Evolutionary conservation across 92 coral and sea anemone genomes (phyloP), one percentile per base, ranked within the genome.

Genomic region (Phenganax stokvisi): DNA sequence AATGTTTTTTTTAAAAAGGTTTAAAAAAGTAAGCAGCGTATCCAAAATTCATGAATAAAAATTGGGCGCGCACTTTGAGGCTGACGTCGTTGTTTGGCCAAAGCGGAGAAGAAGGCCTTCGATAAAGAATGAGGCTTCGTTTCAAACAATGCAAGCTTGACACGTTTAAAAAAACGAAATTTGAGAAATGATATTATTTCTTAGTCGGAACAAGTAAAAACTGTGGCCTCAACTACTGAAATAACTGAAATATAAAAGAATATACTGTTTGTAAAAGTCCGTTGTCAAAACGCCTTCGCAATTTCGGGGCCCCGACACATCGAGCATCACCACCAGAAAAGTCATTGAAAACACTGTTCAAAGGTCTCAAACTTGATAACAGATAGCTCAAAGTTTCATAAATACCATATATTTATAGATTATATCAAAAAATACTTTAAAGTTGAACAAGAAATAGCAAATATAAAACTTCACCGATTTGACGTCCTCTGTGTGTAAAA

Each of bases 31-130:
- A 0, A n/a, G 37, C 56, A 51, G 73, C 7, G 25, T 7, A 9
- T 79, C 17, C 57, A 79, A 79, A 63, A 79, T 62, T 57, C 61
- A 31, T 10, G 44, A 12, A 64, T 16, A 17, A 62, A 63, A 52
- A 20, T 77, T 79, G 67, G 74, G 71, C 71, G 83, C 59, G 62
- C 77, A 73, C 51, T 73, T n/a, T 37, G 10, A 47, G 2, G 56
- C 17, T 28, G 62, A 73, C 30, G 61, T 31, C 77, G 77, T 73
- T 73, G 77, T 54, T 76, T 76, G 7, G 52, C 29, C 69, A 57
- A 59, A 68, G 73, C 73, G 73, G 73, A 44, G 81, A 52, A 61
- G 70, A 76, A 76, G 81, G 29, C 69, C 20, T 20, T 30, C 12
- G 52, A 57, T 30, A 3, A 55, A 55, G 15, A 76, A 76, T 29